Conservation (phyloP, 2,113 vertebrate genomes). For the Piliocolobus tephrosceles region DNA sequence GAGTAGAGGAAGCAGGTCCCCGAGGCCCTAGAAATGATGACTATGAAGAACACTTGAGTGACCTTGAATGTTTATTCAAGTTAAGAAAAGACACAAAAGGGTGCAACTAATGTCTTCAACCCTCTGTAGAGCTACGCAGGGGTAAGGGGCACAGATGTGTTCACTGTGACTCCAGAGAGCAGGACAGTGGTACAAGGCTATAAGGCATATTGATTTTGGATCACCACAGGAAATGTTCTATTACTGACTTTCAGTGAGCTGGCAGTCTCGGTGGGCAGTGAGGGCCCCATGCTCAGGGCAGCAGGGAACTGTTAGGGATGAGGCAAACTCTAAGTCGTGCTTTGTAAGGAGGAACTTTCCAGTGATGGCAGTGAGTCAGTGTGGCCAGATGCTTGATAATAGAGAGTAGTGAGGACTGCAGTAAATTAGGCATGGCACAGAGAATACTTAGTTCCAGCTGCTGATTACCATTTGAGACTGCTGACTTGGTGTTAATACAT, state of each 20-base stretch:
- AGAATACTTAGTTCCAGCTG: not conserved
- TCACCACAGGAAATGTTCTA: not conserved
- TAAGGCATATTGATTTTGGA: not conserved
- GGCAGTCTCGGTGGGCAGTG: not conserved
- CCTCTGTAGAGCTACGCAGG: not conserved
- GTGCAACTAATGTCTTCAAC: not conserved
- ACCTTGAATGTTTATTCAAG: not conserved
- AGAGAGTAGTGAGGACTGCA: not conserved
- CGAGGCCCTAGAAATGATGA: not conserved
- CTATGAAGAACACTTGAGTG: not conserved
- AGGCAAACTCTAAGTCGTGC: not conserved
- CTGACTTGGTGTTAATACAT: not conserved
- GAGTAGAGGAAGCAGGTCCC: not conserved
- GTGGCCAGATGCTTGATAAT: not conserved
- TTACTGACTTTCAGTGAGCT: not conserved
- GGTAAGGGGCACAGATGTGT: not conserved
- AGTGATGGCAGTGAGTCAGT: rapidly evolving
- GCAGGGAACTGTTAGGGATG: too few relatives aligned
- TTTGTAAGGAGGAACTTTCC: not conserved
- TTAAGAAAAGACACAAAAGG: not conserved
- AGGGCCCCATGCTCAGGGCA: not conserved
- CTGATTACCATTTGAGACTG: not conserved
- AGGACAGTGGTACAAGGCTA: not conserved
- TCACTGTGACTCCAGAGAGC: not conserved
- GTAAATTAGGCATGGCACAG: not conserved